These are phyloP conservation scores for Oscheius sp. DNA, from an alignment of 1,140 invertebrate genomes.

Conservation along the genomic window DNA sequence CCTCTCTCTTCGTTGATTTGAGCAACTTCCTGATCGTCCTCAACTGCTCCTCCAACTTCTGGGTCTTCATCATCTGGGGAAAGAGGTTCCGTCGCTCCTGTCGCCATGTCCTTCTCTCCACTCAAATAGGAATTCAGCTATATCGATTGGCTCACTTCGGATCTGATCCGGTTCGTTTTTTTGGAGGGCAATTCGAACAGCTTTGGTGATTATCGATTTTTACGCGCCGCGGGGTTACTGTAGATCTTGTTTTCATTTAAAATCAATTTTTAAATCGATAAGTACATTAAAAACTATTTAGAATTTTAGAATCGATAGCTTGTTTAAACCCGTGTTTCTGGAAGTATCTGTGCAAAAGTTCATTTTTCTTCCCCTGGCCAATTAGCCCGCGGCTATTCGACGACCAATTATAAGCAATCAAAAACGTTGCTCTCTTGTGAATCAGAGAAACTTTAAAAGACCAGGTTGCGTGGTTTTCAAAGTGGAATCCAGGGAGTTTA, in stretches of 20 bases:
- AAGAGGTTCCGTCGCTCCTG: constrained; percentile 46
- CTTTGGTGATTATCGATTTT: background rate
- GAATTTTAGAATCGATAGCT: background rate
- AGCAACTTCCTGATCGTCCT: constrained; percentile 55
- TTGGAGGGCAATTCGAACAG: background rate
- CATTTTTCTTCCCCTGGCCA: background rate
- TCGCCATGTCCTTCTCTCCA: constrained; percentile 6
- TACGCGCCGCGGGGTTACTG: background rate
- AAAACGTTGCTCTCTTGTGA: background rate
- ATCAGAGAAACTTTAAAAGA: background rate
- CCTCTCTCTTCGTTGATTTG: constrained; percentile 55
- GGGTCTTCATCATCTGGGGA: constrained; percentile 58
- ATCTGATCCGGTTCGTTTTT: constrained; percentile 17
- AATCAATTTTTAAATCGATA: background rate
- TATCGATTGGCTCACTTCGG: constrained; percentile 10
- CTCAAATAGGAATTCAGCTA: background rate
- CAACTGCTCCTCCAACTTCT: constrained; percentile 58
- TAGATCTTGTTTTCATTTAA: background rate
- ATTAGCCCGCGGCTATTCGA: background rate
- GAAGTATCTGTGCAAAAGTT: background rate
- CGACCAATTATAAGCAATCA: background rate
- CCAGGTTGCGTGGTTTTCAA: background rate
- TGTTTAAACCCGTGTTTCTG: too few species aligned
- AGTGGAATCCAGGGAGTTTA: background rate
- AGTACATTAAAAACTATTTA: background rate